Conservation (phyloP, 2,888 invertebrate species). For the Harpalus rubripes region DNA sequence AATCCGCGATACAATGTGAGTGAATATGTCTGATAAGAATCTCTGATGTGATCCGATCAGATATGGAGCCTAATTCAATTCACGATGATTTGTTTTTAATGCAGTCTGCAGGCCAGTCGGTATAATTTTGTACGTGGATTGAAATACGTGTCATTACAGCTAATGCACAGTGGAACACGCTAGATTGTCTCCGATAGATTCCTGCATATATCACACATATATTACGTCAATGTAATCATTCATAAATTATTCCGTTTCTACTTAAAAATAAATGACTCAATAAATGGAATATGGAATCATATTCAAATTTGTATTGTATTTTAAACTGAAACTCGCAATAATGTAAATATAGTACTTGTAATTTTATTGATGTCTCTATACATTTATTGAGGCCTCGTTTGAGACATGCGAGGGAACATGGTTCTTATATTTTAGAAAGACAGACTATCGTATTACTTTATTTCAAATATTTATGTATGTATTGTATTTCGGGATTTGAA, state of each 20-base stretch:
- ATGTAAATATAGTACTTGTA: too few relatives aligned
- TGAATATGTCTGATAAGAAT: slow-evolving; percentile 29
- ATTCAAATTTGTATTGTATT: background rate
- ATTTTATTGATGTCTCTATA: too few relatives aligned
- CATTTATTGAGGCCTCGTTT: too few relatives aligned
- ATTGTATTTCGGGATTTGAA: too few relatives aligned
- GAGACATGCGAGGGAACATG: too few relatives aligned
- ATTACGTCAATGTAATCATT: slow-evolving; percentile 6
- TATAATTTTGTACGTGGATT: slow-evolving; percentile 30
- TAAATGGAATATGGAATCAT: background rate
- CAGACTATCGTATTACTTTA: too few relatives aligned
- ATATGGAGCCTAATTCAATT: slow-evolving; percentile 58
- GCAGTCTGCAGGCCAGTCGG: slow-evolving; percentile 14
- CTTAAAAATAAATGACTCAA: slow-evolving; percentile 1
- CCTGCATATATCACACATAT: slow-evolving; percentile 13
- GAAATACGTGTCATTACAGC: slow-evolving; percentile 49
- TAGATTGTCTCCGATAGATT: slow-evolving; percentile 12
- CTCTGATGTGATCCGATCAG: slow-evolving; percentile 26
- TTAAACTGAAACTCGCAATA: background rate
- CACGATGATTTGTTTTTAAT: slow-evolving; percentile 60
- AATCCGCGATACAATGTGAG: slow-evolving; percentile 18
- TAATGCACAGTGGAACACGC: slow-evolving; percentile 42
- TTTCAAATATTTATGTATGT: too few relatives aligned
- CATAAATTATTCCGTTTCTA: background rate
- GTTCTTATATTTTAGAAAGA: too few relatives aligned